phyloP scores from a whole-genome alignment of 2,888 invertebrate genomes.

The Drepanosiphum platanoidis region DNA sequence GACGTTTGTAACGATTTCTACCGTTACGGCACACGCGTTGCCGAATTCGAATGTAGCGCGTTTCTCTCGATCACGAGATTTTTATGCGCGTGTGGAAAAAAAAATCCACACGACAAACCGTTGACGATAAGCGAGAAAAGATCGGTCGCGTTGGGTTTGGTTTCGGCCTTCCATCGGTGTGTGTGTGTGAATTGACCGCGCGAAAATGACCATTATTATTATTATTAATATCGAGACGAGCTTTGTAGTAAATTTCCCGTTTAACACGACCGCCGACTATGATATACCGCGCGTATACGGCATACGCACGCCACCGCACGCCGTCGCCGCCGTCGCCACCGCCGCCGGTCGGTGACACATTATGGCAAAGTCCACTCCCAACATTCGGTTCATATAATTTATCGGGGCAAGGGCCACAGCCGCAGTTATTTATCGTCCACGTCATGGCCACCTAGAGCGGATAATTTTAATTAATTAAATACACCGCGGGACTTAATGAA shows the following conservation, averaged over 20 bases:
- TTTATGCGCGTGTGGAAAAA: background rate
- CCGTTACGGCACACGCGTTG: too few relatives aligned
- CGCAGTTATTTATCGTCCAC: conserved; percentile 52
- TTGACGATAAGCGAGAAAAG: background rate
- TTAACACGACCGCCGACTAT: background rate
- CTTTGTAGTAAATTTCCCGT: conserved; percentile 19
- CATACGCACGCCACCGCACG: too few relatives aligned
- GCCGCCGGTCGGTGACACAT: conserved; percentile 10
- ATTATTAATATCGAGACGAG: background rate
- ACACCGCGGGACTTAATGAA: conserved; percentile 51
- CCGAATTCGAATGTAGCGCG: too few relatives aligned
- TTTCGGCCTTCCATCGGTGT: too few relatives aligned
- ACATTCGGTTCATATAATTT: conserved; percentile 39
- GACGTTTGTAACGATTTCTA: too few relatives aligned
- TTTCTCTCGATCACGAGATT: too few relatives aligned
- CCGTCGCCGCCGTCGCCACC: background rate
- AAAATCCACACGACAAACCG: too few relatives aligned
- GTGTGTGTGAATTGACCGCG: too few relatives aligned
- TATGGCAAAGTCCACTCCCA: conserved; percentile 42
- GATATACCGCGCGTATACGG: background rate
- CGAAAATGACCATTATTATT: too few relatives aligned
- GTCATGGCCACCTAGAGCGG: conserved; percentile 57
- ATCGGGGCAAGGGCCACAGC: conserved; percentile 15
- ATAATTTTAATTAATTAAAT: conserved; percentile 60
- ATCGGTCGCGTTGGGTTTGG: background rate